phyloP scores from a whole-genome alignment of 2,113 vertebrate species.

The Genyomyrus donnyi region DNA sequence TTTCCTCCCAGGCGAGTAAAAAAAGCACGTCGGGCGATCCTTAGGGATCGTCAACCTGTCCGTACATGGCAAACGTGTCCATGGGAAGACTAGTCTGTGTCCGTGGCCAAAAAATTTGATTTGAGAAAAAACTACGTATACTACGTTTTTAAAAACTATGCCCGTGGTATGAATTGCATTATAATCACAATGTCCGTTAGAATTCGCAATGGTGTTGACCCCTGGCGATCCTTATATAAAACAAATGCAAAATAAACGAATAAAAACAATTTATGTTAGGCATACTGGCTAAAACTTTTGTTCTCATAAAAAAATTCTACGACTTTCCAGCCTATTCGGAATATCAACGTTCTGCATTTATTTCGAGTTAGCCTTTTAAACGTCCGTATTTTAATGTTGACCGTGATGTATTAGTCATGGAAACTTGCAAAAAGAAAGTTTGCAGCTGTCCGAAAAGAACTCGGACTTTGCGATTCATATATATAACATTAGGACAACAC shows the following conservation, averaged over 20 bases:
- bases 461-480: neutral
- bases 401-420: neutral
- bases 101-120: neutral
- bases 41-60: neutral
- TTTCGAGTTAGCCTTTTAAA: neutral
- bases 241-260: neutral
- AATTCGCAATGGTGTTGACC: neutral
- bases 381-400: neutral
- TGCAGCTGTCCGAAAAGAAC: neutral
- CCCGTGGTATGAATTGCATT: neutral
- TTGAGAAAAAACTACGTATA: neutral
- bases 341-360: neutral
- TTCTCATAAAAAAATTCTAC: neutral
- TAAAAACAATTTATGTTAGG: neutral
- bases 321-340: neutral
- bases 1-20: neutral
- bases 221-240: neutral
- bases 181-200: neutral
- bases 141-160: neutral
- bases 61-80: neutral
- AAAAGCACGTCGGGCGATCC: neutral
- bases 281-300: neutral
- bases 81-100: neutral
- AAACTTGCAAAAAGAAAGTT: neutral
- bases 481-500: neutral